A percentile compares a stretch with the other conserved stretches of the same genome.
Evolutionary conservation across 53 echinoderm and acorn worm species (phyloP).

Genomic region (Apostichopus leukothele): DNA sequence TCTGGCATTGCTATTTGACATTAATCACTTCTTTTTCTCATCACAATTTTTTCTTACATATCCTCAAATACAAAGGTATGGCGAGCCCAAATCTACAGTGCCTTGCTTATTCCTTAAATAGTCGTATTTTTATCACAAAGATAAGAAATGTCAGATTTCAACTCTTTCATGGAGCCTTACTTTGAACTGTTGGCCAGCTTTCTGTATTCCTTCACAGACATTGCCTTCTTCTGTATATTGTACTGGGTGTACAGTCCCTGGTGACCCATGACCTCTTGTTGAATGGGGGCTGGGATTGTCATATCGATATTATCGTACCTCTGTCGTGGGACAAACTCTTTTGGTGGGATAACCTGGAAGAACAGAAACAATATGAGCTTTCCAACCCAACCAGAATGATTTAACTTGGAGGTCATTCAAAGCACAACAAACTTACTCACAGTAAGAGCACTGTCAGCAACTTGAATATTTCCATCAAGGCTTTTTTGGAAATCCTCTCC

Average conservation of each 20-base stretch:
- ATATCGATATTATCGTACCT: slow-evolving; percentile 74
- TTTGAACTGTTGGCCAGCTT: slow-evolving; percentile 85
- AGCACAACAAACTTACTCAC: too few species aligned
- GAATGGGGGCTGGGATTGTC: slow-evolving; percentile 90
- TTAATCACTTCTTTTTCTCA: too few species aligned
- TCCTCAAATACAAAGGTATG: too few species aligned
- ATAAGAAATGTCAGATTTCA: not conserved
- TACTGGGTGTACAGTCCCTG: slow-evolving; percentile 97
- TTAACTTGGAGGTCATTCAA: too few species aligned
- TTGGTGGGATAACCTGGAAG: slow-evolving; percentile 88
- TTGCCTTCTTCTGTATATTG: slow-evolving; percentile 97
- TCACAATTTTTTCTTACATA: too few species aligned
- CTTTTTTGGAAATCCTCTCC: too few species aligned
- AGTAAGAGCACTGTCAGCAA: not conserved
- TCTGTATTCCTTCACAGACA: slow-evolving; percentile 75
- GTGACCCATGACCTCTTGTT: slow-evolving; percentile 96
- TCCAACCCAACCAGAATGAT: too few species aligned
- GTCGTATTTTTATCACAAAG: not conserved
- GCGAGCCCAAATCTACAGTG: too few species aligned
- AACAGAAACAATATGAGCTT: slow-evolving; percentile 1
- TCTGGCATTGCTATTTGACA: too few species aligned
- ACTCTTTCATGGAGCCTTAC: slow-evolving; percentile 44
- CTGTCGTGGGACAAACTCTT: slow-evolving; percentile 90
- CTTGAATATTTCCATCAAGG: not conserved
- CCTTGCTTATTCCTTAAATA: too few species aligned